These are phyloP conservation scores for Glaucomys volans DNA, from an alignment of 2,113 vertebrate species.

Conservation along the genomic window DNA sequence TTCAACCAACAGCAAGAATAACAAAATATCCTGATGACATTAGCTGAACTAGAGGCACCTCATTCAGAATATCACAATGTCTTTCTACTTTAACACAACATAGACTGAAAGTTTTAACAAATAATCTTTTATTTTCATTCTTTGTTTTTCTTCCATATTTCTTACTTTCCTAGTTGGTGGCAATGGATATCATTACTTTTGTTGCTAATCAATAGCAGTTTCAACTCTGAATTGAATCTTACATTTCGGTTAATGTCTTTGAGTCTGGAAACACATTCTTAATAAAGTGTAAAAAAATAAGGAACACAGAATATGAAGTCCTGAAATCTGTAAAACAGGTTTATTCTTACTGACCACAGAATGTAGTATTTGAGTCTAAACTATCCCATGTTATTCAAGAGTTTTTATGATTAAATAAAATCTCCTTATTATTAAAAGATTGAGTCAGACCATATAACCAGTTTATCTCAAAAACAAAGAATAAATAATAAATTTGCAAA, in stretches of 20 bases:
- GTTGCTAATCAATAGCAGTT: neutral
- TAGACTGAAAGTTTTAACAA: neutral
- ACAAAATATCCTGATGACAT: neutral
- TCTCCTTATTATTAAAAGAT: neutral
- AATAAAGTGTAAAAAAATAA: neutral
- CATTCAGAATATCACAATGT: neutral
- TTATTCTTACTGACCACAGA: slow-evolving; percentile 30
- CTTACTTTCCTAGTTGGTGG: slow-evolving; percentile 43
- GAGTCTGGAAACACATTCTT: slow-evolving; percentile 40
- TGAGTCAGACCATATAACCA: neutral
- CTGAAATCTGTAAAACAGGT: slow-evolving; percentile 10
- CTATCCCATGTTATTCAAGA: neutral
- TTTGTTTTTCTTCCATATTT: slow-evolving; percentile 15
- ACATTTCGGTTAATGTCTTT: slow-evolving; percentile 10
- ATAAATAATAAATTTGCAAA: neutral
- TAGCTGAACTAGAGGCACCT: neutral
- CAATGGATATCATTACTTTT: neutral
- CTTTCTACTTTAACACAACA: neutral
- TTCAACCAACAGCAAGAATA: slow-evolving; percentile 21
- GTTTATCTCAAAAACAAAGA: slow-evolving; percentile 15
- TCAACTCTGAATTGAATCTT: neutral
- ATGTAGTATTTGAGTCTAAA: neutral
- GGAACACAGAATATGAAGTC: slow-evolving; percentile 9
- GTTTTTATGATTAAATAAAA: neutral
- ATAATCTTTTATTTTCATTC: neutral